Evolutionary conservation across 2,113 vertebrate species (phyloP).

Genomic region (Cyanistes caeruleus): DNA sequence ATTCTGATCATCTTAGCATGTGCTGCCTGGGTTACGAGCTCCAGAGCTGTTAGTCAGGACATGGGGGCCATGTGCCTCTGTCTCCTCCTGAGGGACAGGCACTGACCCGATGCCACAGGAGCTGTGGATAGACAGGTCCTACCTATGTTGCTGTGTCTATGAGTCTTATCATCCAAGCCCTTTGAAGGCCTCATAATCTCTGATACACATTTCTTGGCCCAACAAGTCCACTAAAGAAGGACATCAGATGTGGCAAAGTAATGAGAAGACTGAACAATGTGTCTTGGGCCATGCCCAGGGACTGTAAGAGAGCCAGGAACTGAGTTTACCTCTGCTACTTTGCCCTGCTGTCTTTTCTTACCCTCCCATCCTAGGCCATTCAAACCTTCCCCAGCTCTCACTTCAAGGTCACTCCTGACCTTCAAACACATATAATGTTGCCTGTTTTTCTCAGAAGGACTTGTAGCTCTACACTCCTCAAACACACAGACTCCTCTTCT

Average conservation of each 20-base stretch:
- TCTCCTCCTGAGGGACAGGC: neutral
- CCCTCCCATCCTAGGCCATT: neutral
- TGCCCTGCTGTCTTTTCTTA: neutral
- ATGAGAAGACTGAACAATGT: neutral
- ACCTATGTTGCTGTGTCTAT: neutral
- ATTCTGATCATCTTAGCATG: neutral
- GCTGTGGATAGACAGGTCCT: neutral
- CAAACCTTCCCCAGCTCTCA: neutral
- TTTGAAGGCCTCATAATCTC: neutral
- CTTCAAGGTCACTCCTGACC: neutral
- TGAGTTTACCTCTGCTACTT: neutral
- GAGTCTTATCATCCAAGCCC: neutral
- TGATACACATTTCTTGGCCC: neutral
- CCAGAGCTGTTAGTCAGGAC: neutral
- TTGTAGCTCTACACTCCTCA: neutral
- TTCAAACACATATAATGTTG: neutral
- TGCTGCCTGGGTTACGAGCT: neutral
- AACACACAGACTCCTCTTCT: neutral
- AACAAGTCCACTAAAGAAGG: neutral
- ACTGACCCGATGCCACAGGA: neutral
- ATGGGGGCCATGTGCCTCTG: neutral
- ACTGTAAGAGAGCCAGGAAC: neutral
- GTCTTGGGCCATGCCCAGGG: neutral
- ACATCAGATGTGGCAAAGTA: neutral
- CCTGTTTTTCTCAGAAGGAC: neutral